Evolutionary conservation across 2,888 invertebrate genomes (phyloP).

Genomic region (Danaus chrysippus): DNA sequence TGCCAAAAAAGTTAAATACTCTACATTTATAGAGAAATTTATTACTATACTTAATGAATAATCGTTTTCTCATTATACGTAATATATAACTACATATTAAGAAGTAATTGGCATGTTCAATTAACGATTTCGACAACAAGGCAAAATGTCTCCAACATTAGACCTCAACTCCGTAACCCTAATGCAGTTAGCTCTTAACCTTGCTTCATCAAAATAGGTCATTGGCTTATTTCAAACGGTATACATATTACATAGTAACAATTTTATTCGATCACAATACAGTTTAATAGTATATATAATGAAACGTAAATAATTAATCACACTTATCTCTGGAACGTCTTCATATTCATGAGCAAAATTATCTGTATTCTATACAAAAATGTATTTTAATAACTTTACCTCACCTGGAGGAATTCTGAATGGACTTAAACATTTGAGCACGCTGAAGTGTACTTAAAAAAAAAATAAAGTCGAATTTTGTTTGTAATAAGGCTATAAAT

Average conservation of each 20-base stretch:
- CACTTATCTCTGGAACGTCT: no score
- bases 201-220: slow-evolving; percentile 11
- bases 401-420: background rate
- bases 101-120: no score
- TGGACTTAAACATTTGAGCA: background rate
- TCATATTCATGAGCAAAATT: slow-evolving; percentile 1
- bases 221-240: background rate
- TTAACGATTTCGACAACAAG: slow-evolving; percentile 10
- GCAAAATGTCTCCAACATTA: slow-evolving; percentile 6
- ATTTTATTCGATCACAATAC: no score
- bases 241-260: no score
- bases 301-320: no score
- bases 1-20: no score
- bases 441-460: background rate
- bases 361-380: background rate
- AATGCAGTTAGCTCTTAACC: slow-evolving; percentile 15
- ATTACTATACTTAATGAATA: no score
- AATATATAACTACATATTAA: no score
- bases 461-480: background rate
- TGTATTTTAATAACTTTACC: background rate
- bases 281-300: no score
- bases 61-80: no score
- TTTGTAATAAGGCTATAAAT: slow-evolving; percentile 30
- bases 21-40: no score
- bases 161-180: slow-evolving; percentile 2